A percentile compares a stretch with the other conserved stretches of the same genome.
Evolutionary conservation across 2,113 vertebrate species (phyloP).

Genomic region (Hipposideros armiger): DNA sequence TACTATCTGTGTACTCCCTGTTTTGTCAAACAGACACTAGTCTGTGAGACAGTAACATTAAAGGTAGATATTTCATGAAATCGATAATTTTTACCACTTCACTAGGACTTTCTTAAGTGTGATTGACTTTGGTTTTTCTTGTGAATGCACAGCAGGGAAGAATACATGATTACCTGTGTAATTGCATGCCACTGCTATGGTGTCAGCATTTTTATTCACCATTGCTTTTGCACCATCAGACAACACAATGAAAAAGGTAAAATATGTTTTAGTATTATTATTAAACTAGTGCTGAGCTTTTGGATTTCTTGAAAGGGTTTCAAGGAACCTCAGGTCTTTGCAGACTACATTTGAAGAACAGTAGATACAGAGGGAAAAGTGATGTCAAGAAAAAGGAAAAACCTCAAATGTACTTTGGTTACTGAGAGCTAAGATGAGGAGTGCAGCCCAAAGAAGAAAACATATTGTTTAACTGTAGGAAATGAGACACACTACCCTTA

Average conservation of each 20-base stretch:
- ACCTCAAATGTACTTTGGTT: not conserved
- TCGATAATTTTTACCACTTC: not conserved
- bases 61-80: not conserved
- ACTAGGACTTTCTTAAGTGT: not conserved
- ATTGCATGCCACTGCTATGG: rapidly evolving
- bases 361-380: not conserved
- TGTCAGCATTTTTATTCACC: not conserved
- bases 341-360: not conserved
- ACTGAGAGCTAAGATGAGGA: not conserved
- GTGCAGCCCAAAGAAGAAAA: not conserved
- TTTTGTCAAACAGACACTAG: not conserved
- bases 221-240: not conserved
- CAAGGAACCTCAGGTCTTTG: not conserved
- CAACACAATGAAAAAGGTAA: not conserved
- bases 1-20: not conserved
- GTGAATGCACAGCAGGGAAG: not conserved
- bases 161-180: not conserved
- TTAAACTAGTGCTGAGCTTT: not conserved
- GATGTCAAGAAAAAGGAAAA: not conserved
- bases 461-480: not conserved
- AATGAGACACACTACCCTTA: not conserved
- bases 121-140: not conserved
- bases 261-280: not conserved
- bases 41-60: not conserved
- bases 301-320: not conserved